A percentile compares a stretch with the other conserved stretches of the same genome.
These are phyloP conservation scores for Spongilla lacustris DNA, from an alignment of 37 sponge, comb jelly and placozoan species.

Conservation along the genomic window DNA sequence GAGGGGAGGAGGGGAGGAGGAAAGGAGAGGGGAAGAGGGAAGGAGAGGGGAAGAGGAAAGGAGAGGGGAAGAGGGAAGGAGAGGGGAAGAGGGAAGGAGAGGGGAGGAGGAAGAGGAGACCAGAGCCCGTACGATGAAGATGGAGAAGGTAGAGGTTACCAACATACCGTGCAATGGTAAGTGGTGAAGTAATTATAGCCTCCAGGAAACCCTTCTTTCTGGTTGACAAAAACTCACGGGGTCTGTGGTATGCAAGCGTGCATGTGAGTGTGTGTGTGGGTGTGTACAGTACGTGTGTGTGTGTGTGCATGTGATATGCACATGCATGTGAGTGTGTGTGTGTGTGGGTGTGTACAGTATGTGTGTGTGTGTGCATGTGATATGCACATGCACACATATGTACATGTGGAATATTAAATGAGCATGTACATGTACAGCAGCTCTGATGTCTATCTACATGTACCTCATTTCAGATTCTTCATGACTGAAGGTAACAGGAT, in stretches of 20 bases:
- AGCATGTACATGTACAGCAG: neutral
- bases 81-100: neutral
- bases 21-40: neutral
- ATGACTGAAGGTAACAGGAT: conserved; percentile 64
- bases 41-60: conserved; percentile 12
- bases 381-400: no score
- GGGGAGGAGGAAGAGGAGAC: neutral
- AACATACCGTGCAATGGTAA: neutral
- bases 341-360: no score
- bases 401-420: no score
- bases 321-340: neutral
- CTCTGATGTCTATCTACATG: no score
- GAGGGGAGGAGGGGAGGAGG: neutral
- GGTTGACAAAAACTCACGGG: conserved; percentile 29
- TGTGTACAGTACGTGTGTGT: neutral
- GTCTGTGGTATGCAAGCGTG: conserved; percentile 30
- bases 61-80: neutral
- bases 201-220: conserved; percentile 38
- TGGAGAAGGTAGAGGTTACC: neutral
- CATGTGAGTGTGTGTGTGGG: neutral
- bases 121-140: neutral
- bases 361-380: no score
- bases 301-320: neutral
- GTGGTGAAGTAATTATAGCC: neutral
- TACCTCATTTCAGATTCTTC: conserved; percentile 63